Conservation (phyloP, 2,888 invertebrate genomes). For the Scelioninae gen. 1 region DNA sequence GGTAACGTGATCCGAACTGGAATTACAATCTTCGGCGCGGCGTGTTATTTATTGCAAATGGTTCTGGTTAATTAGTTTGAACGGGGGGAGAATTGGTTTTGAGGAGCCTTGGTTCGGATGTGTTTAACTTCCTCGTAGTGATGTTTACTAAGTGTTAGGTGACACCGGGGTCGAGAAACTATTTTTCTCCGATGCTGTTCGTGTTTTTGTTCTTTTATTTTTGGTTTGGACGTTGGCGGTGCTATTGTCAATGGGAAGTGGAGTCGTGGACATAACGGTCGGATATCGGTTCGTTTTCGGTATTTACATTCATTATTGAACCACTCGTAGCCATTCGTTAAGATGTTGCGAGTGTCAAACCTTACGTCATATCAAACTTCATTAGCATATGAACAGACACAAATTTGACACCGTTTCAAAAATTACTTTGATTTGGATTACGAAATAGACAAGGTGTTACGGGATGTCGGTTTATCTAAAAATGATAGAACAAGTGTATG, state of each 20-base stretch:
- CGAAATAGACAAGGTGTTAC: too few relatives aligned
- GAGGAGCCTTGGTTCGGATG: conserved; percentile 37
- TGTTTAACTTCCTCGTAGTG: conserved; percentile 59
- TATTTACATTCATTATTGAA: conserved; percentile 58
- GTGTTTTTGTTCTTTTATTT: conserved; percentile 8
- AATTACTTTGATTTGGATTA: too few relatives aligned
- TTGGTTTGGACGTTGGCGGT: conserved; percentile 23
- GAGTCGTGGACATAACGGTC: conserved; percentile 64
- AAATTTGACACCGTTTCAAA: conserved; percentile 47
- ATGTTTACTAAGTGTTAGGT: conserved; percentile 64
- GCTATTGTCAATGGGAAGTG: conserved; percentile 47
- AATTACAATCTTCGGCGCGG: conserved; percentile 63
- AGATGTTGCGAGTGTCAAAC: conserved; percentile 31
- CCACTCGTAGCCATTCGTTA: conserved; percentile 11
- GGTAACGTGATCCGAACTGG: conserved; percentile 65
- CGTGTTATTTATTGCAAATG: conserved; percentile 65
- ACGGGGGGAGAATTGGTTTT: conserved; percentile 49
- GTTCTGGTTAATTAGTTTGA: conserved; percentile 64
- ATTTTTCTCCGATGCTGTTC: conserved; percentile 34
- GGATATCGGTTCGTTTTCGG: conserved; percentile 47
- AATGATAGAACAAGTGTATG: too few relatives aligned
- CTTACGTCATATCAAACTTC: conserved; percentile 37
- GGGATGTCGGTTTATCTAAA: too few relatives aligned
- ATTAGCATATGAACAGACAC: conserved; percentile 40
- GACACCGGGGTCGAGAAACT: conserved; percentile 64